phyloP scores from a whole-genome alignment of 2,888 invertebrate species.

The Nomada ferruginata region DNA sequence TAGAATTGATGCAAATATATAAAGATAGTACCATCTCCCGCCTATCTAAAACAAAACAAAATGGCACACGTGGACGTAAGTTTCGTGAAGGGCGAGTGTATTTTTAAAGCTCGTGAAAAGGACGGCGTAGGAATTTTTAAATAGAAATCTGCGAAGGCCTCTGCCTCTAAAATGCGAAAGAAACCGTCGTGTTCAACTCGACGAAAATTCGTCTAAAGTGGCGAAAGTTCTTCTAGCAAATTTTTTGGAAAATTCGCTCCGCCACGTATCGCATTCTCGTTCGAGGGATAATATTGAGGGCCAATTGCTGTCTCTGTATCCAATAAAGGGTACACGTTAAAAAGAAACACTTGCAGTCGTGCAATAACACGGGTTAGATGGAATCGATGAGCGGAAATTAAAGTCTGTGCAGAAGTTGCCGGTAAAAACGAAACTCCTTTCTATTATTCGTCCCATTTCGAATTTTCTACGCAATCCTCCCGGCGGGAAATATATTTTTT shows the following conservation, averaged over 20 bases:
- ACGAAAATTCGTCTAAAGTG: too few relatives aligned
- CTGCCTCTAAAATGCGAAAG: neutral
- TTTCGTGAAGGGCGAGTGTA: constrained; percentile 7
- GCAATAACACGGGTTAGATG: constrained; percentile 42
- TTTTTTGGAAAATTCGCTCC: constrained; percentile 25
- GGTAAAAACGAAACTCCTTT: constrained; percentile 48
- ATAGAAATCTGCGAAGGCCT: constrained; percentile 3
- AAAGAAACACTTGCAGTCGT: constrained; percentile 50
- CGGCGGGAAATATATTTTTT: too few relatives aligned
- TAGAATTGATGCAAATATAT: neutral
- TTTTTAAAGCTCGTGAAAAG: constrained; percentile 1
- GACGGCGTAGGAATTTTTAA: neutral
- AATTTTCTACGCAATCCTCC: too few relatives aligned
- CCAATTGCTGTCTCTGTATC: constrained; percentile 41
- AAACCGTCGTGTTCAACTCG: neutral
- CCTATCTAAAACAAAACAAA: neutral
- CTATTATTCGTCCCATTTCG: too few relatives aligned
- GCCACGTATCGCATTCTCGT: constrained; percentile 26
- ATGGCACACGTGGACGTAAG: neutral
- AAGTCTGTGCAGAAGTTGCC: constrained; percentile 37
- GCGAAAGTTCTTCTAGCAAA: too few relatives aligned
- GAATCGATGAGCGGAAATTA: constrained; percentile 63
- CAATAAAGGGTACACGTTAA: constrained; percentile 38
- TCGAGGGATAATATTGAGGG: constrained; percentile 50
- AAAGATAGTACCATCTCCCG: too few relatives aligned